Conservation (phyloP, 2,113 vertebrate species). For the Lethenteron camtschaticum region DNA sequence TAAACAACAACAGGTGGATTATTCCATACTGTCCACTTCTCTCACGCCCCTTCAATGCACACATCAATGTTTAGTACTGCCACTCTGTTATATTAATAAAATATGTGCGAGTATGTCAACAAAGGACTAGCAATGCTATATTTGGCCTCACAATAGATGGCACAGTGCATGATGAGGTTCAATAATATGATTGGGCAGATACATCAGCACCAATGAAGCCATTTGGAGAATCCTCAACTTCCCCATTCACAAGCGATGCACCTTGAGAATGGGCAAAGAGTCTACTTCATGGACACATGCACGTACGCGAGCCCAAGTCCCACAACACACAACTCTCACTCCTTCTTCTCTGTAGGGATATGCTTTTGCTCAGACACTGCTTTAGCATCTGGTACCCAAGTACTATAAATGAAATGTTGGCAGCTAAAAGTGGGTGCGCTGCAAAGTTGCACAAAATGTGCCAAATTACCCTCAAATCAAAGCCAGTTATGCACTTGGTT, state of each 20-base stretch:
- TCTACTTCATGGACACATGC: not conserved
- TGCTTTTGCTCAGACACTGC: not conserved
- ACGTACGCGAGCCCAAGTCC: too few species aligned
- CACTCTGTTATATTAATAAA: too few species aligned
- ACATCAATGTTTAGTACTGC: too few species aligned
- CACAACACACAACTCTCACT: too few species aligned
- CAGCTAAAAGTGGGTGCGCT: not conserved
- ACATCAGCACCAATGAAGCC: constrained; percentile 4
- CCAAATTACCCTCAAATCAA: not conserved
- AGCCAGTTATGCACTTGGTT: constrained; percentile 2
- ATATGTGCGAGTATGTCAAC: too few species aligned
- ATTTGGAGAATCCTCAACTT: constrained; percentile 2
- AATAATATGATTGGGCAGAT: not conserved
- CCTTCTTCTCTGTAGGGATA: too few species aligned
- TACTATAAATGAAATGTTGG: constrained; percentile 3
- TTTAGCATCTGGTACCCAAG: not conserved
- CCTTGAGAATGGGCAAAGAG: not conserved
- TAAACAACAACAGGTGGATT: too few species aligned
- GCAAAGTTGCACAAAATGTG: not conserved
- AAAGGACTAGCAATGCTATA: too few species aligned
- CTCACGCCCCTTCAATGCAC: too few species aligned
- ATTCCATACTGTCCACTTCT: too few species aligned
- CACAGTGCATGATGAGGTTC: not conserved
- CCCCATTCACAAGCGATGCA: not conserved
- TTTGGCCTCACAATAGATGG: not conserved